Evolutionary conservation across 2,113 vertebrate species (phyloP).

Genomic region (Hiodon alosoides): DNA sequence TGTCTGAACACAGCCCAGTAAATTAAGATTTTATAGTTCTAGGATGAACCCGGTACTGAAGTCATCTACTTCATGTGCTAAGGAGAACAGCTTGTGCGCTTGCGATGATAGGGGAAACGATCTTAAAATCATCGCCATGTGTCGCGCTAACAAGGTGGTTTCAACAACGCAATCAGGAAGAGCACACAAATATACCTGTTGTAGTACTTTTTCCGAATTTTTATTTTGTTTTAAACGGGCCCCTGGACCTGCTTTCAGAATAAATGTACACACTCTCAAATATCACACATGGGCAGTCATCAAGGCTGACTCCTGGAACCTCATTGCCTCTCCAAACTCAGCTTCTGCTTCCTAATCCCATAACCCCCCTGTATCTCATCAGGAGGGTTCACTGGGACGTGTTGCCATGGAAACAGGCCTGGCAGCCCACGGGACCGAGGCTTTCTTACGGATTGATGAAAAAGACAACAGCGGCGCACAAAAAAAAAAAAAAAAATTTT

Average conservation of each 20-base stretch:
- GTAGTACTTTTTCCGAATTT: neutral
- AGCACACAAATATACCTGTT: too few relatives aligned
- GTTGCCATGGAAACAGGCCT: slow-evolving; percentile 33
- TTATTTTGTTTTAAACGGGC: neutral
- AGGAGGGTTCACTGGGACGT: slow-evolving; percentile 28
- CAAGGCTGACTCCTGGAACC: neutral
- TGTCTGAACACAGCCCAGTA: neutral
- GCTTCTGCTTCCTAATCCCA: slow-evolving; percentile 20
- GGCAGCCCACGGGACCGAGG: slow-evolving; percentile 2
- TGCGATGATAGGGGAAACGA: neutral
- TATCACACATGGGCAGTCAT: neutral
- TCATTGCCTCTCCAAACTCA: neutral
- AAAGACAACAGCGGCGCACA: slow-evolving; percentile 13
- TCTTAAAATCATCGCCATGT: neutral
- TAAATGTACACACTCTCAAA: neutral
- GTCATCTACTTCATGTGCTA: neutral
- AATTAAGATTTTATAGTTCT: neutral
- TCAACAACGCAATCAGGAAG: too few relatives aligned
- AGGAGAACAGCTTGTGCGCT: neutral
- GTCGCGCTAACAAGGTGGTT: neutral
- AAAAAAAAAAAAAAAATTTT: neutral
- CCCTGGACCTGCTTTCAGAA: neutral
- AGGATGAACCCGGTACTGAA: neutral
- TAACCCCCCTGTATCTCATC: slow-evolving; percentile 37
- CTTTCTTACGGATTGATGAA: slow-evolving; percentile 17